Percentiles rank a stretch among this genome's conserved stretches.
These are phyloP conservation scores for Phylloscopus trochilus DNA, from an alignment of 2,113 vertebrate genomes.

Conservation along the genomic window DNA sequence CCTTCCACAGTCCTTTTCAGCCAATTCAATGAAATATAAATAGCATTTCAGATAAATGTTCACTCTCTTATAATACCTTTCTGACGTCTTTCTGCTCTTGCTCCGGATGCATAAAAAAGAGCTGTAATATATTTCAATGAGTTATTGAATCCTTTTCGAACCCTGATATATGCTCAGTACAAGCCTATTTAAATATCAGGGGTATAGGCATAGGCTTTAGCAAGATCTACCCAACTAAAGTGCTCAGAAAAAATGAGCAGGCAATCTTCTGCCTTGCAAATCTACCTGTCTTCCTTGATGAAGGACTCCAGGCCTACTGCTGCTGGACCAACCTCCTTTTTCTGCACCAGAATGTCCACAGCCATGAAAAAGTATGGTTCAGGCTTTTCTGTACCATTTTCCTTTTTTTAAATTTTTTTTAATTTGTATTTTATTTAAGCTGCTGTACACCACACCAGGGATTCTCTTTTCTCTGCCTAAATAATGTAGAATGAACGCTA, in stretches of 20 bases:
- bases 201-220: constrained; percentile 5
- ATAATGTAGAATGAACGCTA: not conserved
- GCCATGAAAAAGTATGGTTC: not conserved
- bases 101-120: not conserved
- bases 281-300: not conserved
- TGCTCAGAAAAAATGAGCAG: constrained; percentile 19
- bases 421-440: not conserved
- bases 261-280: constrained; percentile 26
- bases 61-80: not conserved
- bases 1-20: constrained; percentile 15
- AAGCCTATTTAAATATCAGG: constrained; percentile 28
- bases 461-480: not conserved
- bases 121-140: not conserved
- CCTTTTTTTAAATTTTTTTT: accelerated
- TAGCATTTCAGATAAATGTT: constrained; percentile 13
- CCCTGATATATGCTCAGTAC: not conserved
- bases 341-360: not conserved
- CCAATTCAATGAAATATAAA: constrained; percentile 57
- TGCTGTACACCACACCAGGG: not conserved
- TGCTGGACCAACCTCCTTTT: not conserved
- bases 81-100: not conserved
- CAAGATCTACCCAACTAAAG: constrained; percentile 24
- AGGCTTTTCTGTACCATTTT: not conserved
- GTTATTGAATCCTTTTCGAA: not conserved
- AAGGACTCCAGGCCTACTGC: not conserved